Conservation (phyloP, 2,113 vertebrate genomes). For the Lanius ludovicianus region DNA sequence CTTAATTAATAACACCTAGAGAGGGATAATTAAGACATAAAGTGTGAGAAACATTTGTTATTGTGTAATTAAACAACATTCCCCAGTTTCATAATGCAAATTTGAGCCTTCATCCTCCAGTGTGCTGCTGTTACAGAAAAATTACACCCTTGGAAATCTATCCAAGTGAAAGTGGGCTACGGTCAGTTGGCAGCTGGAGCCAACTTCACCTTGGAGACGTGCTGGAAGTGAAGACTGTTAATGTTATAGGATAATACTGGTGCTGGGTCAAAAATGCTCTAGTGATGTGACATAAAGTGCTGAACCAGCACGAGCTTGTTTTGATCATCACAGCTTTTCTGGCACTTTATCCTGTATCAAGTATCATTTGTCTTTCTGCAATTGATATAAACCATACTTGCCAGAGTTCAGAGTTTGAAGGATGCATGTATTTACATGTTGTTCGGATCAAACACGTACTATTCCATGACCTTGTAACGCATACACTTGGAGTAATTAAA, state of each 20-base stretch:
- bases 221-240: background rate
- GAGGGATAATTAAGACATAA: background rate
- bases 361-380: background rate
- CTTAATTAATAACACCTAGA: conserved; percentile 6
- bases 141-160: background rate
- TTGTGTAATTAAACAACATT: conserved; percentile 5
- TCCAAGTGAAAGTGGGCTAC: background rate
- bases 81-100: background rate
- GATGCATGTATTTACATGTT: background rate
- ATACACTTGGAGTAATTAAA: background rate
- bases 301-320: background rate
- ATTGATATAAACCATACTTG: background rate
- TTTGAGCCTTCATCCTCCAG: background rate
- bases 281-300: background rate
- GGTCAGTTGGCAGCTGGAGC: background rate
- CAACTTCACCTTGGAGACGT: background rate
- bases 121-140: background rate
- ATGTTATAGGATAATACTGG: background rate
- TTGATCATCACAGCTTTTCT: background rate
- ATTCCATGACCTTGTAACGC: rapidly evolving
- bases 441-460: background rate
- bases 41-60: background rate
- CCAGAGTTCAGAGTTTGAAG: background rate
- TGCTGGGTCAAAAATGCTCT: background rate
- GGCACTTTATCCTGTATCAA: background rate